A percentile compares a stretch with the other conserved stretches of the same genome.
Evolutionary conservation across 2,113 vertebrate species (phyloP).

Genomic region (Chionis minor): DNA sequence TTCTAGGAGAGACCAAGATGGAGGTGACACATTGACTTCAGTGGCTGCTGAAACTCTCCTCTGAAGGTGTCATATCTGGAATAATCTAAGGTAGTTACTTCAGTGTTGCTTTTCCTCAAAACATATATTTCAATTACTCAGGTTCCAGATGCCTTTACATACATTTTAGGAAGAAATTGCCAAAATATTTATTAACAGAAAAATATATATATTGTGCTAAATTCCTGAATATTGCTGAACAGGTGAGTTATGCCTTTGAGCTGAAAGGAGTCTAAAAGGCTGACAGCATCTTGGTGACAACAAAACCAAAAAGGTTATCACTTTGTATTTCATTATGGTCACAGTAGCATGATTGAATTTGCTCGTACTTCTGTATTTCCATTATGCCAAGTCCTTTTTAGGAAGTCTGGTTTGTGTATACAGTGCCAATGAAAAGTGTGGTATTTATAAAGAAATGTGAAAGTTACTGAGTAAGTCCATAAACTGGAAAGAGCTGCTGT

Average conservation of each 20-base stretch:
- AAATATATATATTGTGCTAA: conserved; percentile 54
- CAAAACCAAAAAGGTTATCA: background rate
- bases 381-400: background rate
- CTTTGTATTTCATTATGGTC: background rate
- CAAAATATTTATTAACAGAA: conserved; percentile 32
- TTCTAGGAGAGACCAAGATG: background rate
- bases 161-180: conserved; percentile 36
- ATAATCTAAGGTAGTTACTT: background rate
- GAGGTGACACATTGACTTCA: background rate
- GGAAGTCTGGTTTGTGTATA: background rate
- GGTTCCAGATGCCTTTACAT: conserved; percentile 1
- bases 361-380: background rate
- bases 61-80: background rate
- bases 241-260: conserved; percentile 41
- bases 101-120: background rate
- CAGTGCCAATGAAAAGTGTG: background rate
- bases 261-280: conserved; percentile 48
- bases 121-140: conserved; percentile 13
- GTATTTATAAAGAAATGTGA: background rate
- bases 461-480: background rate
- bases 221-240: conserved; percentile 49
- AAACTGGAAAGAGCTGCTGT: background rate
- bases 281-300: conserved; percentile 31
- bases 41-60: background rate
- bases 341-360: background rate